Evolutionary conservation across 37 sponge, comb jelly and placozoan genomes (phyloP).

Genomic region (Ephydatia muelleri): DNA sequence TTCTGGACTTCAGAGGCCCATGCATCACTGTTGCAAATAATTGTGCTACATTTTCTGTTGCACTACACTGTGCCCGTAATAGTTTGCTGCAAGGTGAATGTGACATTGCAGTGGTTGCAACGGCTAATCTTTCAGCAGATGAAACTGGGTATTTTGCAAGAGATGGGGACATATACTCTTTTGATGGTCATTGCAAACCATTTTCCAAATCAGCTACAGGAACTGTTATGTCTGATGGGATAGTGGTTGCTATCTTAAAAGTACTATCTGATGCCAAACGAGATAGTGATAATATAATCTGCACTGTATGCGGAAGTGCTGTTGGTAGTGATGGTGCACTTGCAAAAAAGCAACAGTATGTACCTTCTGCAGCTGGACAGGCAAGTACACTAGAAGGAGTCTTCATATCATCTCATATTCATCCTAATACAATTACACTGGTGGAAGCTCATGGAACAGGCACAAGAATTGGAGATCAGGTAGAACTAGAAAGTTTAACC

Average conservation of each 20-base stretch:
- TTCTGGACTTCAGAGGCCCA: slow-evolving; percentile 15
- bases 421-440: background rate
- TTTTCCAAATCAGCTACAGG: slow-evolving; percentile 7
- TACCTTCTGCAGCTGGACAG: slow-evolving; percentile 2
- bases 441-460: slow-evolving; percentile 26
- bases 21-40: background rate
- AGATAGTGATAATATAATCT: background rate
- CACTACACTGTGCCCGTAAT: slow-evolving; percentile 1
- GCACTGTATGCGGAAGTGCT: background rate
- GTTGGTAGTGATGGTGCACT: slow-evolving; percentile 8
- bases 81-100: slow-evolving; percentile 12
- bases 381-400: background rate
- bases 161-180: background rate
- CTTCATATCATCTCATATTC: background rate
- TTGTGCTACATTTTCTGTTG: slow-evolving; percentile 7
- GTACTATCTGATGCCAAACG: background rate
- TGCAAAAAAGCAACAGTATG: background rate
- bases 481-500: slow-evolving; percentile 8
- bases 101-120: slow-evolving; percentile 16
- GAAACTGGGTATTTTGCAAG: background rate
- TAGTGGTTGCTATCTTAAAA: background rate
- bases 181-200: slow-evolving; percentile 11
- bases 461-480: slow-evolving; percentile 2
- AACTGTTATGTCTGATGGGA: slow-evolving; percentile 16
- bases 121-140: background rate